These are phyloP conservation scores for pig (Sus scrofa) DNA, from an alignment of 2,113 vertebrate genomes.

Conservation along the genomic window DNA sequence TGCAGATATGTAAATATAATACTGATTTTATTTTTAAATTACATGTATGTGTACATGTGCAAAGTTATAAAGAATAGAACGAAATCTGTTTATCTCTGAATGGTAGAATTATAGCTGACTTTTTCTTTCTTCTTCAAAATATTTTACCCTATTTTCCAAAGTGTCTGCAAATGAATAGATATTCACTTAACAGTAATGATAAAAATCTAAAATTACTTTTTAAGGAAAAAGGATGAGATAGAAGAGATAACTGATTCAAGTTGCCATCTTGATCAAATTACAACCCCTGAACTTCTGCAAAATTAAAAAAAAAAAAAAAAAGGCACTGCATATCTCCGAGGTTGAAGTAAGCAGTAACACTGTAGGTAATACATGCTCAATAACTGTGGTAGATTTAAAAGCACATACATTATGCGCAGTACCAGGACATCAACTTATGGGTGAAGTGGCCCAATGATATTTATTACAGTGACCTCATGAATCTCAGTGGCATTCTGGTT, in stretches of 20 bases:
- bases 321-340: background rate
- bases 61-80: conserved; percentile 4
- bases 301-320: background rate
- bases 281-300: background rate
- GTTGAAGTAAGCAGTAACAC: background rate
- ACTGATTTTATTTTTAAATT: conserved; percentile 20
- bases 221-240: background rate
- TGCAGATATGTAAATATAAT: background rate
- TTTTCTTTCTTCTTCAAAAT: conserved; percentile 45
- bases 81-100: background rate
- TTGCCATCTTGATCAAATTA: background rate
- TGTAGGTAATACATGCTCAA: background rate
- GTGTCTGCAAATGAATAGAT: background rate
- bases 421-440: conserved; percentile 95
- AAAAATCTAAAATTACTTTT: conserved; percentile 39
- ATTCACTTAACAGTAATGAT: background rate
- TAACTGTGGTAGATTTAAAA: background rate
- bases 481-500: conserved; percentile 97
- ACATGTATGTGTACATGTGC: background rate
- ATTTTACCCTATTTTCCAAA: conserved; percentile 6
- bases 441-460: conserved; percentile 99
- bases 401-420: too few species aligned
- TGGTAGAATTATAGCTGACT: background rate
- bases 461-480: conserved; percentile 95
- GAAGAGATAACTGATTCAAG: background rate